Base-by-base conservation (phyloP, 2,797 vertebrate species). In the Catostomus latipinnis region DNA sequence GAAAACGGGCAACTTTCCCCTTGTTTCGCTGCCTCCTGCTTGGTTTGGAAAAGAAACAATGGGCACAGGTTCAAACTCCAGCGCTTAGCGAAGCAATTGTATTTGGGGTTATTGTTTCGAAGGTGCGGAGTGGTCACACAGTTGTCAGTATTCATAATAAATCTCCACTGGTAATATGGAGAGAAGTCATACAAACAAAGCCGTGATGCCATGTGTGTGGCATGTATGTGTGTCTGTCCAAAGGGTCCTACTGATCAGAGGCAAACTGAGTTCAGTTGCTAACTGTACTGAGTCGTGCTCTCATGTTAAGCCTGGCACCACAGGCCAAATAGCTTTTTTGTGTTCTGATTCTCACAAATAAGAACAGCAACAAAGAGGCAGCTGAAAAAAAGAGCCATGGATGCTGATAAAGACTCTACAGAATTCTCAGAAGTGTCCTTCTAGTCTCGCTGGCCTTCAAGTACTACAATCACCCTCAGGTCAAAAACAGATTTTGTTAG, bases 241-340 rank as follows among this genome's bases (percentile, higher is more conserved):
- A 81, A 81, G 68, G 53, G 43, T 45, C 78, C 62, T 68, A 72
- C 65, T 81, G 82, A 83, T 81, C 82, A 78, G 78, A 84, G 57
- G 10, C 48, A 10, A 56, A 54, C 22, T 5, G 71, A 58, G 46
- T 56, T 75, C 75, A 78, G 78, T 63, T 53, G 50, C 22, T 73
- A 81, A 76, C 82, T 76, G 78, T 49, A 77, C 70, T 62, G 71
- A 61, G 54, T 70, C 63, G 48, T 57, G 52, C 76, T 77, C 62
- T 73, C 72, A 82, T 82, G 81, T 78, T 78, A 71, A 71, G 76
- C 61, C 53, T 34, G 61, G 70, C 82, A 83, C 77, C 78, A 80
- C 74, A 76, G 74, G 77, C 68, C 67, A 75, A 83, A 80, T 63
- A 82, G 77, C 43, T 73, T 74, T 80, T 78, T 74, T 85, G 74